phyloP scores from a whole-genome alignment of 2,888 invertebrate species.

The Campaea margaritaria region DNA sequence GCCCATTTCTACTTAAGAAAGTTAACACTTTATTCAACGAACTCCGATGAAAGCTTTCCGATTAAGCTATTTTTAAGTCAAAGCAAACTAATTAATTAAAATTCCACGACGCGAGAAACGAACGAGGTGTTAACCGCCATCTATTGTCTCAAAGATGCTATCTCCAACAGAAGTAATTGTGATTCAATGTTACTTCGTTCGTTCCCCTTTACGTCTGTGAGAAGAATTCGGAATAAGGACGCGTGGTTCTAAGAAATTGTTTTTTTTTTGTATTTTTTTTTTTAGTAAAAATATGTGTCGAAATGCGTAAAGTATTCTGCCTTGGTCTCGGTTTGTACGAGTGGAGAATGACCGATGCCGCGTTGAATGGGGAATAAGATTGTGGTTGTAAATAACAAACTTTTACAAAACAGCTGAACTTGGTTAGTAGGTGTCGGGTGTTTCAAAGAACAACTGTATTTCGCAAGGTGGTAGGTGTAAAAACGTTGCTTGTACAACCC shows the following conservation, averaged over 20 bases:
- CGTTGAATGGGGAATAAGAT: slow-evolving; percentile 30
- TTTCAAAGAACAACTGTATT: too few relatives aligned
- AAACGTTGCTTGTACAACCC: too few relatives aligned
- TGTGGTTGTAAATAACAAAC: not conserved
- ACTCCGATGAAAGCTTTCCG: slow-evolving; percentile 14
- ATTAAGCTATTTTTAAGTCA: slow-evolving; percentile 20
- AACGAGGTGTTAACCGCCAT: slow-evolving; percentile 49
- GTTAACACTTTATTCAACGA: slow-evolving; percentile 17
- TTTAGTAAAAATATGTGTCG: slow-evolving; percentile 70
- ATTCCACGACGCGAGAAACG: slow-evolving; percentile 21
- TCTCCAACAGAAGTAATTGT: slow-evolving; percentile 53
- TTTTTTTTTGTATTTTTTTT: too few relatives aligned
- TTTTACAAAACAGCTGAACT: not conserved
- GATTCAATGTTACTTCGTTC: slow-evolving; percentile 52
- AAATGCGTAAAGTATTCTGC: slow-evolving; percentile 65
- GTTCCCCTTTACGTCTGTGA: slow-evolving; percentile 53
- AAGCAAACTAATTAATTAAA: slow-evolving; percentile 26
- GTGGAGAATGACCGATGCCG: slow-evolving; percentile 51
- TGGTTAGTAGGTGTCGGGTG: too few relatives aligned
- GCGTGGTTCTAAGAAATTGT: slow-evolving; percentile 38
- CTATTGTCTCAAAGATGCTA: slow-evolving; percentile 55
- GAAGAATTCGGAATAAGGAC: slow-evolving; percentile 68
- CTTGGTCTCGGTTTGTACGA: slow-evolving; percentile 44
- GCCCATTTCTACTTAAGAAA: not conserved
- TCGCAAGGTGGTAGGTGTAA: too few relatives aligned